Evolutionary conservation across 2,888 invertebrate species (phyloP), one percentile per base, ranked within the genome.

Genomic region (Orthosia gracilis): DNA sequence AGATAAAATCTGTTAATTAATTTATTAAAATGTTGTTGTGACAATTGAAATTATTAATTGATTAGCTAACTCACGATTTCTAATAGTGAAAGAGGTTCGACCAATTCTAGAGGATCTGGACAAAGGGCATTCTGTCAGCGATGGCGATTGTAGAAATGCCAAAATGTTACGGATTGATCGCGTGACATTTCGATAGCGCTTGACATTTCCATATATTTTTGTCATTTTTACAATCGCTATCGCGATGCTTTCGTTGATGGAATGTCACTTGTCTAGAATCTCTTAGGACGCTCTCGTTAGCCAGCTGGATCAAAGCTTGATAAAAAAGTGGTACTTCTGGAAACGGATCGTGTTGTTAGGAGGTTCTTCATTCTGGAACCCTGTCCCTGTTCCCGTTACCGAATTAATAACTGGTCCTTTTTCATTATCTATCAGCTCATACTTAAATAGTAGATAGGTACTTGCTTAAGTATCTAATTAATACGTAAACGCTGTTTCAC

Each of bases 1-100:
- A 49, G 80, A 79, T 79, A 72, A 26, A 50, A 76, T 80, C 78
- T 15, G 13, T 58, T 58, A 50, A 80, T 80, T 80, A 47, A 66
- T 69, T 79, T 55, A 63, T 62, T 50, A 40, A 69, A 69, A 65
- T 21, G 3, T 17, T 52, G 45, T 61, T 54, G 45, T 69, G 70
- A 63, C 66, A 69, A 31, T 61, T n/a, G 58, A 47, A 55, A 58
- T 26, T 66, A 62, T 50, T 61, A 4, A 65, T 45, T 72, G 4
- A 40, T 64, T 76, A 15, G 13, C 13, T 12, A 45, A 67, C 45
- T 63, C 73, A 79, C 66, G 73, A 58, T 67, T 54, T 63, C 2
- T 40, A 55, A 23, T 17, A 18, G 18, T 31, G 18, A 58, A 31
- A 18, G 1, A 40, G 13, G 2, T 62, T 62, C 47, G 17, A 13